phyloP scores from a whole-genome alignment of 2,113 vertebrate species.

The Saguinus midas region DNA sequence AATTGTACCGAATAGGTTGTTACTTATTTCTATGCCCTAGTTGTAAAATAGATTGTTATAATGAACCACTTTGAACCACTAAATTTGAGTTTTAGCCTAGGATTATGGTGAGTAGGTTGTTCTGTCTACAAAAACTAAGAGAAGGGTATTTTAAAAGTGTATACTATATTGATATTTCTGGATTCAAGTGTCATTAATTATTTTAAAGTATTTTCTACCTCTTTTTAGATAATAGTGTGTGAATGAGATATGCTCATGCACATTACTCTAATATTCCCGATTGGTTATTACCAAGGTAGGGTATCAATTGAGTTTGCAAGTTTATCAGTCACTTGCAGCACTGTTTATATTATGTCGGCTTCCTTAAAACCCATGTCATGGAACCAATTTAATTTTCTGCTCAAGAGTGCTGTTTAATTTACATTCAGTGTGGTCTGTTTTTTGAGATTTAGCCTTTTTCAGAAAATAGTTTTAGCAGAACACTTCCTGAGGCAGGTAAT shows the following conservation, averaged over 20 bases:
- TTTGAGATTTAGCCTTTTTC: conserved; percentile 55
- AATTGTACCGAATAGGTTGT: neutral
- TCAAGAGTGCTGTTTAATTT: conserved; percentile 72
- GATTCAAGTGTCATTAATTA: conserved; percentile 20
- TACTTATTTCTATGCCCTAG: neutral
- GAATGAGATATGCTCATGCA: neutral
- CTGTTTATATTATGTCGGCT: conserved; percentile 53
- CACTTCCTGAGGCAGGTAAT: conserved; percentile 47
- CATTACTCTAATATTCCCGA: conserved; percentile 44
- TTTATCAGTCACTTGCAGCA: conserved; percentile 72
- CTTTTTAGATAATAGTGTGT: conserved; percentile 57
- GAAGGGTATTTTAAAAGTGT: neutral
- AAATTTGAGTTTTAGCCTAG: neutral
- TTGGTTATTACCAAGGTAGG: conserved; percentile 25
- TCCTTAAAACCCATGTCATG: conserved; percentile 67
- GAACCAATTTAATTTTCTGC: conserved; percentile 73
- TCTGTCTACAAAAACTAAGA: conserved; percentile 32
- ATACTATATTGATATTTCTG: conserved; percentile 1
- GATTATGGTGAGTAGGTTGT: neutral
- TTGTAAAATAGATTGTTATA: conserved; percentile 5
- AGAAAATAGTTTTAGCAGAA: conserved; percentile 54
- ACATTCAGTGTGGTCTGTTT: conserved; percentile 47
- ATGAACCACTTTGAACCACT: neutral
- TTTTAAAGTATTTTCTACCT: conserved; percentile 45
- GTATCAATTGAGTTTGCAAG: conserved; percentile 15